Evolutionary conservation across 2,888 invertebrate species (phyloP).

Genomic region (Pachycephus smyrnensis): DNA sequence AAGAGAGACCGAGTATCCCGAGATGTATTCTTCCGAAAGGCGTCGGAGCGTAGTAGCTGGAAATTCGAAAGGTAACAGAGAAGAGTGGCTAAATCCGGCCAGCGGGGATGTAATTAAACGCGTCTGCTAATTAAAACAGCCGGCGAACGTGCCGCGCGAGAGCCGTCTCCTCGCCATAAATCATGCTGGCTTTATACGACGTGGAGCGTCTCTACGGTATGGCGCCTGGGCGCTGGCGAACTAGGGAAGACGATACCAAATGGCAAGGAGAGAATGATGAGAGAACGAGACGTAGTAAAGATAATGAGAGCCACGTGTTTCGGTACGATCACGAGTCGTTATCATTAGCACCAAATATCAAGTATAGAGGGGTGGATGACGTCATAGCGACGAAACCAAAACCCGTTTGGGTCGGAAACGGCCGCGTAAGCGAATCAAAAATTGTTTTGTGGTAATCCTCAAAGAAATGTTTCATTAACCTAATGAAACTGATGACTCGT

Average conservation of each 20-base stretch:
- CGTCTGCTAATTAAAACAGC: slow-evolving; percentile 30
- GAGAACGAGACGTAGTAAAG: too few relatives aligned
- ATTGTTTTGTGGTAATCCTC: slow-evolving; percentile 28
- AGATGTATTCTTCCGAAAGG: slow-evolving; percentile 4
- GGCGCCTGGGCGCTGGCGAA: neutral
- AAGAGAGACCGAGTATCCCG: slow-evolving; percentile 11
- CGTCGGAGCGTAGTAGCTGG: slow-evolving; percentile 13
- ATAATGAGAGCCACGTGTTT: too few relatives aligned
- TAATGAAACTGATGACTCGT: slow-evolving; percentile 54
- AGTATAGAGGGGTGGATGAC: neutral
- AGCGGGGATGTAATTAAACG: slow-evolving; percentile 28
- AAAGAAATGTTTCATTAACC: slow-evolving; percentile 54
- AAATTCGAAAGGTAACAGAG: slow-evolving; percentile 6
- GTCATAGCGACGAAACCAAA: neutral
- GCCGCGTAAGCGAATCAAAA: slow-evolving; percentile 23
- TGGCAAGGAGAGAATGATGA: neutral
- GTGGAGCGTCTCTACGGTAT: neutral
- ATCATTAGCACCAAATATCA: neutral
- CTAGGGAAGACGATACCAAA: neutral
- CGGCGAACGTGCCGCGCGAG: slow-evolving; percentile 23
- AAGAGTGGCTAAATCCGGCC: neutral
- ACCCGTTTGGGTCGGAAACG: neutral
- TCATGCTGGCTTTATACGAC: slow-evolving; percentile 15
- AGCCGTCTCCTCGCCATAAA: slow-evolving; percentile 20
- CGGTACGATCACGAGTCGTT: neutral